These are phyloP conservation scores for Tadarida brasiliensis DNA, from an alignment of 2,797 vertebrate genomes.

Conservation along the genomic window DNA sequence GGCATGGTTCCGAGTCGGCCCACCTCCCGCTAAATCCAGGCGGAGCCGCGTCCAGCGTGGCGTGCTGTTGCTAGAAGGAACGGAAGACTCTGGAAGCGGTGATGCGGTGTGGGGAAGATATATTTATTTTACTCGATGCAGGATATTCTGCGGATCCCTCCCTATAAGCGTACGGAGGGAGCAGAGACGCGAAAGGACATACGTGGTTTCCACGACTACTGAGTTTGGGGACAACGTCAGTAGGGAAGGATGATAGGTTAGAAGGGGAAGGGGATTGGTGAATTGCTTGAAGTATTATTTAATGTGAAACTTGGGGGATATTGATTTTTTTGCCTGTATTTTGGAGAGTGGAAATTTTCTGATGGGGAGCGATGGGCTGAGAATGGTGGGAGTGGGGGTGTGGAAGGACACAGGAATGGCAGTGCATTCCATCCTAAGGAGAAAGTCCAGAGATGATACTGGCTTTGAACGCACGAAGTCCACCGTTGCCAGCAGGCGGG, in stretches of 20 bases:
- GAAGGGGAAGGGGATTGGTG: background rate
- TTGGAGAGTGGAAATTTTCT: background rate
- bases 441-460: background rate
- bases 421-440: background rate
- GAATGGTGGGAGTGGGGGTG: background rate
- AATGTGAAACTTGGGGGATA: background rate
- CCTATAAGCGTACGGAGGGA: background rate
- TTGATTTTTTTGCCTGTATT: background rate
- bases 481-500: background rate
- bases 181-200: background rate
- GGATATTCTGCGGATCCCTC: background rate
- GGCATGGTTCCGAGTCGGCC: conserved; percentile 18
- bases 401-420: background rate
- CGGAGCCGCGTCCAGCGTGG: background rate
- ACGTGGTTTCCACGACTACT: background rate
- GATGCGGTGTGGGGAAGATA: background rate
- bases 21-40: background rate
- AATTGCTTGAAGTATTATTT: background rate
- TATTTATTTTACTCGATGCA: background rate
- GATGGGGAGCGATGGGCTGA: background rate
- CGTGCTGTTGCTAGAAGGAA: background rate
- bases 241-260: background rate
- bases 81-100: background rate
- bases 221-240: background rate
- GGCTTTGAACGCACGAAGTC: background rate